Percentiles rank a stretch among this genome's conserved stretches.
phyloP scores from a whole-genome alignment of 2,797 vertebrate species.

The Chaetodon trifasciatus region DNA sequence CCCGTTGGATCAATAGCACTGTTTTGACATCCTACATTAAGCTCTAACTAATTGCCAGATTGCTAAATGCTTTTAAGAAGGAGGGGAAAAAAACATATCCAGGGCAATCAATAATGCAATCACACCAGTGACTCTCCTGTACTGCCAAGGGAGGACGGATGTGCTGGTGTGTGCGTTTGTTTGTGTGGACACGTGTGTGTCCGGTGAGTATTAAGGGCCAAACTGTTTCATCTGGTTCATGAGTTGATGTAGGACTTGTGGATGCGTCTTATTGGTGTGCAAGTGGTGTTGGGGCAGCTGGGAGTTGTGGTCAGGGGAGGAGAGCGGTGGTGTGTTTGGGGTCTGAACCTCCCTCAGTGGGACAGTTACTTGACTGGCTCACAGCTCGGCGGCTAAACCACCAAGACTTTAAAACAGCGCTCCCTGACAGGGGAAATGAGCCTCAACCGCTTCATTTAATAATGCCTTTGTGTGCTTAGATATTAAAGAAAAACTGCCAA shows the following conservation, averaged over 20 bases:
- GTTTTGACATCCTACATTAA: conserved; percentile 97
- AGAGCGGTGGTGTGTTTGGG: conserved; percentile 58
- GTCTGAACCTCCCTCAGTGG: conserved; percentile 75
- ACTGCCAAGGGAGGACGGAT: conserved; percentile 63
- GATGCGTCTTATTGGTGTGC: conserved; percentile 35
- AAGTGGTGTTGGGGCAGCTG: conserved; percentile 50
- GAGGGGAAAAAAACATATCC: conserved; percentile 74
- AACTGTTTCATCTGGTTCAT: conserved; percentile 55
- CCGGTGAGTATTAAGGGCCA: conserved; percentile 50
- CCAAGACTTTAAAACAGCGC: conserved; percentile 45
- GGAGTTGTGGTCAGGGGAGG: conserved; percentile 72
- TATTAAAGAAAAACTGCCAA: neutral
- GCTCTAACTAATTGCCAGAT: conserved; percentile 94
- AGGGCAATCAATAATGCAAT: conserved; percentile 89
- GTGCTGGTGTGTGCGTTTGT: conserved; percentile 20
- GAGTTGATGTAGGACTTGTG: conserved; percentile 24
- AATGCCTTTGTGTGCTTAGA: conserved; percentile 15
- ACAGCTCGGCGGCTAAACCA: conserved; percentile 67
- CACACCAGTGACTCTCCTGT: conserved; percentile 81
- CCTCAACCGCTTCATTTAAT: conserved; percentile 42
- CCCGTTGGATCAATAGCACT: conserved; percentile 86
- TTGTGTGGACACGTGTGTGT: conserved; percentile 5
- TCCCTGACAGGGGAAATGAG: conserved; percentile 22
- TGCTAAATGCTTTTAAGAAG: conserved; percentile 94
- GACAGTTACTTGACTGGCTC: conserved; percentile 68